These are phyloP conservation scores for Eremophila alpestris DNA, from an alignment of 2,797 vertebrate genomes.

Conservation along the genomic window DNA sequence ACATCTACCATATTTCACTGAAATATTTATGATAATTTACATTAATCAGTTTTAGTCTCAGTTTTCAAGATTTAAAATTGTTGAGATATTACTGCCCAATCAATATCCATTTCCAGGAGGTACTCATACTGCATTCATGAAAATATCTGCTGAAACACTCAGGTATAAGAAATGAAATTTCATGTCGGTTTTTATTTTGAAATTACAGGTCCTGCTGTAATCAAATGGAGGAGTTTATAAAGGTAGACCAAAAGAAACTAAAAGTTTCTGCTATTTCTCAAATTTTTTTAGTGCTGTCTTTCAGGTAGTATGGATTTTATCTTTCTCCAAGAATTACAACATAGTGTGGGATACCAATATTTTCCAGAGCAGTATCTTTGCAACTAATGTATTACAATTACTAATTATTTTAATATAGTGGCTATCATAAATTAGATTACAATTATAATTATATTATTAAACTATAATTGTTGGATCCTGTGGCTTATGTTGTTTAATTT, in stretches of 20 bases:
- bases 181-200: neutral
- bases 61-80: neutral
- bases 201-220: neutral
- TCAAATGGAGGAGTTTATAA: neutral
- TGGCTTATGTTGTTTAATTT: neutral
- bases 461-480: neutral
- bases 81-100: neutral
- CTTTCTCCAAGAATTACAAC: neutral
- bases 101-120: neutral
- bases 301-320: neutral
- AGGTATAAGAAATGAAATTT: neutral
- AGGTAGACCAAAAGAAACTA: neutral
- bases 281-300: neutral
- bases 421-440: neutral
- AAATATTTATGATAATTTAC: neutral
- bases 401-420: neutral
- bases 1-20: neutral
- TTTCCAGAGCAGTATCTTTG: neutral
- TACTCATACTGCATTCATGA: neutral
- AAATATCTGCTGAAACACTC: neutral
- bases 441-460: neutral
- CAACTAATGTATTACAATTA: neutral
- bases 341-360: neutral
- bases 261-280: neutral
- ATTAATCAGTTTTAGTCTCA: neutral